A percentile compares a stretch with the other conserved stretches of the same genome.
These are phyloP conservation scores for Brachymystax lenok DNA, from an alignment of 2,797 vertebrate species.

Conservation along the genomic window DNA sequence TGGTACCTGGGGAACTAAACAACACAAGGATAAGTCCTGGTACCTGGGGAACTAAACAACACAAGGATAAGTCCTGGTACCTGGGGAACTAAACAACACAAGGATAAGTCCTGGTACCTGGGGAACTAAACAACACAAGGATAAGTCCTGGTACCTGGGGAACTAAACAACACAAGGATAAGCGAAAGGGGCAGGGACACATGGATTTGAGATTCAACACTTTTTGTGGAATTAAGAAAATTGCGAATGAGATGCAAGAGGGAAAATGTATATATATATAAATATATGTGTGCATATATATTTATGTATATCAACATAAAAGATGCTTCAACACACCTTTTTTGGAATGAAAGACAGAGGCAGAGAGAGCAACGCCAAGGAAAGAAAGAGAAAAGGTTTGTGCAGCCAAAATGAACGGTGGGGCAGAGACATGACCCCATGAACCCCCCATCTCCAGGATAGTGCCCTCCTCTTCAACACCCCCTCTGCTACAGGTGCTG, in stretches of 20 bases:
- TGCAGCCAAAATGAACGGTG: conserved; percentile 33
- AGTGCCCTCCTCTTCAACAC: conserved; percentile 21
- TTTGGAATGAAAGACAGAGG: conserved; percentile 37
- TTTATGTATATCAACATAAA: conserved; percentile 60
- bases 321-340: conserved; percentile 55
- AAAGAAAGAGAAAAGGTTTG: conserved; percentile 31
- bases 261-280: conserved; percentile 58
- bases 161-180: conserved; percentile 65
- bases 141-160: conserved; percentile 78
- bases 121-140: conserved; percentile 77
- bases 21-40: neutral
- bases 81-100: conserved; percentile 83
- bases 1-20: conserved; percentile 86
- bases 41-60: conserved; percentile 84
- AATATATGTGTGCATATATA: conserved; percentile 52
- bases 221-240: conserved; percentile 51
- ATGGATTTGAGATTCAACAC: conserved; percentile 45
- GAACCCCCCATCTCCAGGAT: conserved; percentile 36
- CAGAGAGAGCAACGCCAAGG: conserved; percentile 25
- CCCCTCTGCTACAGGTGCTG: conserved; percentile 77
- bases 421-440: conserved; percentile 38
- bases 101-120: conserved; percentile 60
- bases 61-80: conserved; percentile 11
- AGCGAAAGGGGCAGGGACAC: neutral
- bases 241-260: conserved; percentile 60